Base-by-base conservation (phyloP, 2,888 invertebrate genomes). In the Baronia brevicornis region DNA sequence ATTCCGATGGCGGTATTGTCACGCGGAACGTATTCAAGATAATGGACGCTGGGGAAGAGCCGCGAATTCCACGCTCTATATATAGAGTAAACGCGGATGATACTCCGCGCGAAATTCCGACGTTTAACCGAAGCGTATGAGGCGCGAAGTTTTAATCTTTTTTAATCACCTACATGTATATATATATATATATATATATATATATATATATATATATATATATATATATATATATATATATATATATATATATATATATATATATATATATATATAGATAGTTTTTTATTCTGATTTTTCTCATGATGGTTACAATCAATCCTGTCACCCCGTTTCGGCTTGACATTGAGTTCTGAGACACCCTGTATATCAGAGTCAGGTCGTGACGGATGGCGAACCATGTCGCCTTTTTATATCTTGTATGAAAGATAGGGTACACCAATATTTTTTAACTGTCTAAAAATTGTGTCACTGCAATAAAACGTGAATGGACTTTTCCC, bases 61-160 rank as follows among this genome's bases (percentile, higher is more conserved):
- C 33, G 12, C 34, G 44, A 46, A 52, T 54, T 51, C 52, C 50
- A 21, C 17, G 24, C 11, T 34, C 48, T 63, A 63, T 56, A 52
- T 54, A 49, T 64, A 64, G 46, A 29, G 15, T 43, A 50, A 48
- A 41, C 43, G 38, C 41, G 52, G 22, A 33, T 15, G 23, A 39
- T 44, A 44, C 47, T 46, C 38, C 36, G 26, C 36, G 35, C 33
- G 28, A 17, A 33, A 44, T 41, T 40, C 33, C 38, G 25, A 36
- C 13, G 8, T 13, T 9, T 10, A 9, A 27, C 17, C 32, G 18
- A 25, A 31, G 22, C 14, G 26, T 14, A 21, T 17, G 10, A 13
- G 13, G 9, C 23, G 15, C 20, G 8, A 18, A 13, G 14, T 28
- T 33, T 20, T 18, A 18, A 19, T 24, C 5, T 8, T 6, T 15